Percentiles rank a stretch among this genome's conserved stretches.
Evolutionary conservation across 1,140 invertebrate species (phyloP).

Genomic region (Solenopsis invicta): DNA sequence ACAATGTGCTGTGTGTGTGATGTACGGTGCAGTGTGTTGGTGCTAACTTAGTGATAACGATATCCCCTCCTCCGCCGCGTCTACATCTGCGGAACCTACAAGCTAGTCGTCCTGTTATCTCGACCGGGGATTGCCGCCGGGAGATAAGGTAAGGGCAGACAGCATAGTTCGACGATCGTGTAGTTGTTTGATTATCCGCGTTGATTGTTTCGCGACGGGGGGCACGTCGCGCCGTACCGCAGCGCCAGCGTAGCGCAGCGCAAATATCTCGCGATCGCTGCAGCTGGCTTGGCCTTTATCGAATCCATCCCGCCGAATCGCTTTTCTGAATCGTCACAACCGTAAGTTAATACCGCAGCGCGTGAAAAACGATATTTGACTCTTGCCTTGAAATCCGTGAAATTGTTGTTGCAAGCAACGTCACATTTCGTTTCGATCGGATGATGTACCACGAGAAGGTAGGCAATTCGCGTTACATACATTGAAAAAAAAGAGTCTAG

Average conservation of each 20-base stretch:
- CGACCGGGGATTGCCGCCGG: constrained; percentile 52
- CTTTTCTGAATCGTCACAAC: neutral
- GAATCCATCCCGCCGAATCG: neutral
- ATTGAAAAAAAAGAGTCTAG: too few species aligned
- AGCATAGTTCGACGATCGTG: neutral
- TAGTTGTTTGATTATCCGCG: neutral
- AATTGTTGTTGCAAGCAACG: neutral
- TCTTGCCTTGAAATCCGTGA: neutral
- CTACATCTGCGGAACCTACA: constrained; percentile 27
- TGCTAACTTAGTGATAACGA: constrained; percentile 85
- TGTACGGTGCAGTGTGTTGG: constrained; percentile 85
- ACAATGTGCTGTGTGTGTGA: constrained; percentile 86
- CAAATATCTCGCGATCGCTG: neutral
- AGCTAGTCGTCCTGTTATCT: constrained; percentile 60
- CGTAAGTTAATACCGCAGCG: neutral
- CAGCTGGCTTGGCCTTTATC: neutral
- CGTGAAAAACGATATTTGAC: neutral
- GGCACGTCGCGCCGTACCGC: neutral
- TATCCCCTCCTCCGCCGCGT: constrained; percentile 42
- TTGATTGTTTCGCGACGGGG: constrained; percentile 28
- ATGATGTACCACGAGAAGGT: neutral
- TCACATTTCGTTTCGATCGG: neutral
- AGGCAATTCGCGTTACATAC: neutral
- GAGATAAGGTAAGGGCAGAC: constrained; percentile 66
- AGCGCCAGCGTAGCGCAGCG: neutral